Percentiles rank a stretch among this genome's conserved stretches.
phyloP scores from a whole-genome alignment of 2,113 vertebrate genomes.

The Dunckerocampus dactyliophorus region DNA sequence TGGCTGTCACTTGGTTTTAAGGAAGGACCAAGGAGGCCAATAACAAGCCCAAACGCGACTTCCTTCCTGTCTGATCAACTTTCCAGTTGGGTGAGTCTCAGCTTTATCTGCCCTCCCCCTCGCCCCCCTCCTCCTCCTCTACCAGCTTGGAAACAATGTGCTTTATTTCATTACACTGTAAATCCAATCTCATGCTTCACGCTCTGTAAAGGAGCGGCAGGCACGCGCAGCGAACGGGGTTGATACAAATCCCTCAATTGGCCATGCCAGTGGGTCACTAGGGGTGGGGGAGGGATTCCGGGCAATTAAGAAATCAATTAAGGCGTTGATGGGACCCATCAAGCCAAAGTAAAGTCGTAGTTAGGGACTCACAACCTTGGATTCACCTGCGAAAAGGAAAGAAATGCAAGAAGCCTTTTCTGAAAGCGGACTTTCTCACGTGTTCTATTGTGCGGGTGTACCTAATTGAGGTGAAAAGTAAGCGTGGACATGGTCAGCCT shows the following conservation, averaged over 20 bases:
- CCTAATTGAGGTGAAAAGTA: slow-evolving; percentile 3
- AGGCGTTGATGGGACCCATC: slow-evolving; percentile 34
- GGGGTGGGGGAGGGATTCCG: slow-evolving; percentile 41
- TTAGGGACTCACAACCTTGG: no score
- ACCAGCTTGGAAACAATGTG: slow-evolving; percentile 63
- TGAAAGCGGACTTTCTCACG: background rate
- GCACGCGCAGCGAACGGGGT: slow-evolving; percentile 43
- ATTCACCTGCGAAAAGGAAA: no score
- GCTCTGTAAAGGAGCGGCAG: slow-evolving; percentile 47
- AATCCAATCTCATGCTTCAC: slow-evolving; percentile 75
- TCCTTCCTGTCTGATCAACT: slow-evolving; percentile 49
- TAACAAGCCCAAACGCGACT: slow-evolving; percentile 9
- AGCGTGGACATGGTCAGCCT: slow-evolving; percentile 16
- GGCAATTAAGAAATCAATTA: slow-evolving; percentile 65
- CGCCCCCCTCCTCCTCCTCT: slow-evolving; percentile 42
- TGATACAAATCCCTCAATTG: slow-evolving; percentile 63
- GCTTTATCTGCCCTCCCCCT: slow-evolving; percentile 45
- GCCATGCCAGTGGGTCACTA: slow-evolving; percentile 33
- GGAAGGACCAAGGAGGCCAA: slow-evolving; percentile 7
- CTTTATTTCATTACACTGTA: slow-evolving; percentile 69
- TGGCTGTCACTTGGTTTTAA: slow-evolving; percentile 24
- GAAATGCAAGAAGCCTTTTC: no score
- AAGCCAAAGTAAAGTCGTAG: background rate
- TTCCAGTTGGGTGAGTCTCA: slow-evolving; percentile 42
- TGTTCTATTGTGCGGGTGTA: background rate